A percentile compares a stretch with the other conserved stretches of the same genome.
phyloP scores from a whole-genome alignment of 1,140 invertebrate genomes.

The Apis cerana region DNA sequence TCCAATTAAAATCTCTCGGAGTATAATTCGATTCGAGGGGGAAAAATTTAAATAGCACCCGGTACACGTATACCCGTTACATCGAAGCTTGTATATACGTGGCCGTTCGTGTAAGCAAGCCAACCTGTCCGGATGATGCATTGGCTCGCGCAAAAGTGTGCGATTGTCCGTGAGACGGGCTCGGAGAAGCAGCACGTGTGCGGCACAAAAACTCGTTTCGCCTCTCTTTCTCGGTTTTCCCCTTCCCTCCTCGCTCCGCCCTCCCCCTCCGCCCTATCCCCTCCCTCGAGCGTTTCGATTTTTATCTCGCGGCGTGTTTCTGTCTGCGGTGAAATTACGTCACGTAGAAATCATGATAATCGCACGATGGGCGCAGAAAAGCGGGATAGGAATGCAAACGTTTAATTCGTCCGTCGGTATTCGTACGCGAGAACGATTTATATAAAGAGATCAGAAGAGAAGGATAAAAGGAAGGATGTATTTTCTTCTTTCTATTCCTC shows the following conservation, averaged over 20 bases:
- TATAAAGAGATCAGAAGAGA: too few relatives aligned
- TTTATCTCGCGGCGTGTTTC: constrained; percentile 25
- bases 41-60: constrained; percentile 40
- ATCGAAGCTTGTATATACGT: constrained; percentile 15
- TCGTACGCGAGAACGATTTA: too few relatives aligned
- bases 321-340: constrained; percentile 63
- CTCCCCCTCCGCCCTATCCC: neutral
- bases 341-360: constrained; percentile 70
- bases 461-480: too few relatives aligned
- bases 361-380: constrained; percentile 66
- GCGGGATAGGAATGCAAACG: constrained; percentile 66
- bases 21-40: neutral
- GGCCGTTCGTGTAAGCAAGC: constrained; percentile 15
- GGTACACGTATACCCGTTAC: constrained; percentile 51
- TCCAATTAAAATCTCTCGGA: too few relatives aligned
- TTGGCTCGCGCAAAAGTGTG: constrained; percentile 34
- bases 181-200: constrained; percentile 7
- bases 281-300: neutral
- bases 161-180: constrained; percentile 8
- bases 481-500: neutral
- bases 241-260: neutral
- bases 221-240: constrained; percentile 11
- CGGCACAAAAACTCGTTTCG: constrained; percentile 48
- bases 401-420: constrained; percentile 52
- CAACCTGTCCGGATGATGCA: constrained; percentile 58